A percentile compares a stretch with the other conserved stretches of the same genome.
phyloP scores from a whole-genome alignment of 2,797 vertebrate species.

The Lagocephalus sceleratus region DNA sequence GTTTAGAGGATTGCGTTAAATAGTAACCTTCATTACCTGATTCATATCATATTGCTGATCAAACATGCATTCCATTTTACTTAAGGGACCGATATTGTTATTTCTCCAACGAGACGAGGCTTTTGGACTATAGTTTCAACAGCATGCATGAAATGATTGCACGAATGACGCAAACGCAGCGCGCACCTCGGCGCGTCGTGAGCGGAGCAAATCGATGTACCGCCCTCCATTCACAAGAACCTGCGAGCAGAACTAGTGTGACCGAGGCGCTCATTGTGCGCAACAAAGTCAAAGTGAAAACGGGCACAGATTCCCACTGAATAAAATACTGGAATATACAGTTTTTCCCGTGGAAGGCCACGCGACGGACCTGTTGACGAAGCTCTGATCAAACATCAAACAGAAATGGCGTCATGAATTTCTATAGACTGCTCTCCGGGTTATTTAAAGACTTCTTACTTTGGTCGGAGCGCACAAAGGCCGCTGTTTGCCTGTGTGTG shows the following conservation, averaged over 20 bases:
- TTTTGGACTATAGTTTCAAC: not conserved
- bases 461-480: constrained; percentile 74
- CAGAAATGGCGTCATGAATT: constrained; percentile 77
- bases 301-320: constrained; percentile 38
- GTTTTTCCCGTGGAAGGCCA: constrained; percentile 56
- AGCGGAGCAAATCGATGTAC: constrained; percentile 78
- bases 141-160: not conserved
- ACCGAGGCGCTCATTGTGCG: constrained; percentile 52
- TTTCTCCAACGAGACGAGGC: too few species aligned
- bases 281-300: constrained; percentile 24
- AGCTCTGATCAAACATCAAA: constrained; percentile 77
- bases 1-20: too few species aligned
- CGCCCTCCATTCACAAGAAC: constrained; percentile 71
- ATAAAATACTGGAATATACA: constrained; percentile 49
- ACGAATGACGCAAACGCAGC: constrained; percentile 31
- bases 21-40: too few species aligned
- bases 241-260: constrained; percentile 46
- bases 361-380: constrained; percentile 67
- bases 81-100: too few species aligned
- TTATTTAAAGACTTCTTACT: constrained; percentile 77
- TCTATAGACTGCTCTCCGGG: constrained; percentile 76
- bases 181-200: constrained; percentile 37
- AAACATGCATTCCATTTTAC: too few species aligned
- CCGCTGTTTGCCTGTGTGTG: constrained; percentile 72
- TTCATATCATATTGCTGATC: too few species aligned